phyloP scores from a whole-genome alignment of 2,888 invertebrate genomes.

The Morpho achilles region DNA sequence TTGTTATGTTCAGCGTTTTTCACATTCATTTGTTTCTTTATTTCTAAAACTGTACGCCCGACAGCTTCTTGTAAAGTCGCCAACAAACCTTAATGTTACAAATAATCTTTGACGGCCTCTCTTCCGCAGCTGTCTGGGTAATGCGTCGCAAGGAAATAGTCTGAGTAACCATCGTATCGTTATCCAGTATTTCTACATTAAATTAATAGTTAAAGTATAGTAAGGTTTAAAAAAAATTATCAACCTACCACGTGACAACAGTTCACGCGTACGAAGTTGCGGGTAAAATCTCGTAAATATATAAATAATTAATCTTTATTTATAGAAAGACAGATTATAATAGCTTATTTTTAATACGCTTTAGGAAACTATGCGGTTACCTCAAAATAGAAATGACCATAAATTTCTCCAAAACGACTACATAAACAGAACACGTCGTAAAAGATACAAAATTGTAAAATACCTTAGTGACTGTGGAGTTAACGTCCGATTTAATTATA shows the following conservation, averaged over 20 bases:
- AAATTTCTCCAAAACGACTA: constrained; percentile 25
- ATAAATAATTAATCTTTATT: not conserved
- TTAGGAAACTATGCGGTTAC: constrained; percentile 16
- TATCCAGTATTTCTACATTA: too few species aligned
- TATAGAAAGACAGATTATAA: not conserved
- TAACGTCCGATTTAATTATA: constrained; percentile 50
- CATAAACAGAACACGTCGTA: constrained; percentile 18
- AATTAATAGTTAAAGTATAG: too few species aligned
- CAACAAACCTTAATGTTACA: constrained; percentile 23
- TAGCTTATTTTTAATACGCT: constrained; percentile 1
- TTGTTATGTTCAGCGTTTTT: constrained; percentile 25
- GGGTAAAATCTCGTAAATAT: too few species aligned
- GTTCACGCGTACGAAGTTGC: too few species aligned
- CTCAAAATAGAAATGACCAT: constrained; percentile 13
- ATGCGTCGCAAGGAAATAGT: too few species aligned
- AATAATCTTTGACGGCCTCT: too few species aligned
- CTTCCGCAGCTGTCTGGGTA: too few species aligned
- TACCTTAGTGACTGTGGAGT: constrained; percentile 29
- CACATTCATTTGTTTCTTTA: constrained; percentile 18
- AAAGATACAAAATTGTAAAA: constrained; percentile 27
- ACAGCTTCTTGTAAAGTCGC: constrained; percentile 34
- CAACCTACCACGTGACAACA: too few species aligned
- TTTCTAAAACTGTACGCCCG: constrained; percentile 27
- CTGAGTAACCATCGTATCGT: too few species aligned
- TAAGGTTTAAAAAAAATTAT: too few species aligned